Evolutionary conservation across 2,797 vertebrate genomes (phyloP).

Genomic region (Chiroxiphia lanceolata): DNA sequence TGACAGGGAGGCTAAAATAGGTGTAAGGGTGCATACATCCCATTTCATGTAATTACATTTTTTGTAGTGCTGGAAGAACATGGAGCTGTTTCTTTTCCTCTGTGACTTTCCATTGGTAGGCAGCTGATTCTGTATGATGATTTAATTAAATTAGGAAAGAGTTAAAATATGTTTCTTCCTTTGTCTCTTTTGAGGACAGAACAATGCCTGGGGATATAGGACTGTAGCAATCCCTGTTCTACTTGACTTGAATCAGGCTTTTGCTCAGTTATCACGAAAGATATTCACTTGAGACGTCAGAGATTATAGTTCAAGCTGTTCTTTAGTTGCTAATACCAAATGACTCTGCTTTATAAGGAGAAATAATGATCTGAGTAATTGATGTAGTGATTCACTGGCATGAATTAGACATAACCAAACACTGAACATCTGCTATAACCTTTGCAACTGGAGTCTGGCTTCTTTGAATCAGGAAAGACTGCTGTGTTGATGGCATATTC

Average conservation of each 20-base stretch:
- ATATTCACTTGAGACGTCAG: neutral
- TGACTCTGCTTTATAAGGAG: neutral
- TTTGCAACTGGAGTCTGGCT: neutral
- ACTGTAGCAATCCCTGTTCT: neutral
- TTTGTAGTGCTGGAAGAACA: neutral
- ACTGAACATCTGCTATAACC: conserved; percentile 13
- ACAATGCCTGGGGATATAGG: neutral
- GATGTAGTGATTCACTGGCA: conserved; percentile 3
- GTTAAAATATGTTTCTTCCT: neutral
- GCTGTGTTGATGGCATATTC: neutral
- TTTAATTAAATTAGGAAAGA: neutral
- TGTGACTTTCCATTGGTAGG: neutral
- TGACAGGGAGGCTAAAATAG: neutral
- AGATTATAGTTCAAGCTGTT: neutral
- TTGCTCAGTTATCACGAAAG: neutral
- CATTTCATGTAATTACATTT: neutral
- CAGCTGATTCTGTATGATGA: neutral
- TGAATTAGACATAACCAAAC: neutral
- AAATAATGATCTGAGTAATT: conserved; percentile 7
- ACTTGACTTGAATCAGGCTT: neutral
- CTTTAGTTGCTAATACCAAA: neutral
- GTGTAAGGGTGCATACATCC: neutral
- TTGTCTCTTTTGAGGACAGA: neutral
- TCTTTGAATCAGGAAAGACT: neutral
- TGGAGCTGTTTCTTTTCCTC: neutral